phyloP scores from a whole-genome alignment of 2,797 vertebrate genomes.

The Nothura maculosa region DNA sequence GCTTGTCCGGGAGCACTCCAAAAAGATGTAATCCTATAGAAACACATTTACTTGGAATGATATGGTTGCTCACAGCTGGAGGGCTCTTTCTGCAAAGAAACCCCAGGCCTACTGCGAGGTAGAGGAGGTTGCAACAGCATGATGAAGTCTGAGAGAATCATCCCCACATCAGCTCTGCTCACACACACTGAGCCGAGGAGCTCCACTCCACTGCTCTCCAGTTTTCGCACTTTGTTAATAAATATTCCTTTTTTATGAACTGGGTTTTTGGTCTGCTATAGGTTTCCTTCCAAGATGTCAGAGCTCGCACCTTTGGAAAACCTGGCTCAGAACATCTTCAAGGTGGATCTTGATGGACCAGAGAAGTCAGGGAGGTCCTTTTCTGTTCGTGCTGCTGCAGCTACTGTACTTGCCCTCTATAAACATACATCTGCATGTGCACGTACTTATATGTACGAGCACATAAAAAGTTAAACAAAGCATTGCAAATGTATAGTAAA shows the following conservation, averaged over 20 bases:
- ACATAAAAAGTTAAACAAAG: slow-evolving; percentile 34
- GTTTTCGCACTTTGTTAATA: neutral
- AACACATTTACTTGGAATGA: neutral
- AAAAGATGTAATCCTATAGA: neutral
- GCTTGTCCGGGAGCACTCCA: neutral
- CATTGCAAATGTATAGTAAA: neutral
- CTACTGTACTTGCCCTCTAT: neutral
- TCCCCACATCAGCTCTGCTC: neutral
- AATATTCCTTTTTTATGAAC: neutral
- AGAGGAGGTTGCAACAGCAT: fast-evolving
- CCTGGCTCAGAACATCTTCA: fast-evolving
- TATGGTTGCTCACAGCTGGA: fast-evolving
- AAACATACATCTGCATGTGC: neutral
- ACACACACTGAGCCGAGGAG: neutral
- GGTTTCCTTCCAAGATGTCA: neutral
- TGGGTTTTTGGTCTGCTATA: neutral
- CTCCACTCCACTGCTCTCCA: neutral
- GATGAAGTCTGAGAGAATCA: fast-evolving
- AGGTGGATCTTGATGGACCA: neutral
- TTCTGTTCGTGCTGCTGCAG: neutral
- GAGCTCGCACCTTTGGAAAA: neutral
- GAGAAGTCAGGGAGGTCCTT: neutral
- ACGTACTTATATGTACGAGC: fast-evolving
- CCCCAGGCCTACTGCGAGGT: neutral
- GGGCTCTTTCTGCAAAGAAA: neutral